Conservation (phyloP, 2,113 vertebrate species). For the Tichodroma muraria region DNA sequence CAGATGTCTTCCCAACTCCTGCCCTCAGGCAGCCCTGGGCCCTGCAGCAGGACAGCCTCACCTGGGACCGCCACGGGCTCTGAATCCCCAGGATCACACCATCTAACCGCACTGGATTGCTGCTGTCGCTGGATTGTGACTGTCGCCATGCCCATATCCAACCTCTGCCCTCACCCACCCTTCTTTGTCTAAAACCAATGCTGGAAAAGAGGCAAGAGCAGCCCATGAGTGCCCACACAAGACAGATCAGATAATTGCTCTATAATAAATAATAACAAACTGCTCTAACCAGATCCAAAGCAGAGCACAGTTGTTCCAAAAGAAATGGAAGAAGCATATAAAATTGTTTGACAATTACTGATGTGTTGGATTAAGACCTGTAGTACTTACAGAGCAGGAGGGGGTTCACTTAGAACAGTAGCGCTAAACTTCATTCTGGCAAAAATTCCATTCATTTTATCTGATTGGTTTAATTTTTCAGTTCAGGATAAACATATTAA, state of each 20-base stretch:
- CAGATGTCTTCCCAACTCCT: accelerated
- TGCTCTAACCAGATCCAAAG: not conserved
- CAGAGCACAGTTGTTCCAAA: not conserved
- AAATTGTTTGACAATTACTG: not conserved
- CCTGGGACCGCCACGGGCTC: accelerated
- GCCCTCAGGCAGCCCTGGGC: accelerated
- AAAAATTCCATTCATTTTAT: not conserved
- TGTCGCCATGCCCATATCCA: accelerated
- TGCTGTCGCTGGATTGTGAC: not conserved
- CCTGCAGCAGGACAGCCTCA: accelerated
- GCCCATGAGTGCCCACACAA: accelerated
- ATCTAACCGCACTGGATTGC: too few relatives aligned
- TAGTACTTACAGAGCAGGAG: not conserved
- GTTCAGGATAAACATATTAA: not conserved
- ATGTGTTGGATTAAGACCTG: not conserved
- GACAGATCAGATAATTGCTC: not conserved
- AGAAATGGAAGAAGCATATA: not conserved
- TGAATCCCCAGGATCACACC: too few relatives aligned
- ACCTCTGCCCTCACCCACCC: not conserved
- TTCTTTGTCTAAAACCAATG: not conserved
- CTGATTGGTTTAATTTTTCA: not conserved
- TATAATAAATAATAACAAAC: not conserved
- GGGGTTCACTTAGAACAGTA: not conserved
- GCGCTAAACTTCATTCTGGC: not conserved
- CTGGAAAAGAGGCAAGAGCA: not conserved